Percentiles rank a stretch among this genome's conserved stretches.
These are phyloP conservation scores for Penaeus japonicus DNA, from an alignment of 1,140 invertebrate genomes.

Conservation along the genomic window DNA sequence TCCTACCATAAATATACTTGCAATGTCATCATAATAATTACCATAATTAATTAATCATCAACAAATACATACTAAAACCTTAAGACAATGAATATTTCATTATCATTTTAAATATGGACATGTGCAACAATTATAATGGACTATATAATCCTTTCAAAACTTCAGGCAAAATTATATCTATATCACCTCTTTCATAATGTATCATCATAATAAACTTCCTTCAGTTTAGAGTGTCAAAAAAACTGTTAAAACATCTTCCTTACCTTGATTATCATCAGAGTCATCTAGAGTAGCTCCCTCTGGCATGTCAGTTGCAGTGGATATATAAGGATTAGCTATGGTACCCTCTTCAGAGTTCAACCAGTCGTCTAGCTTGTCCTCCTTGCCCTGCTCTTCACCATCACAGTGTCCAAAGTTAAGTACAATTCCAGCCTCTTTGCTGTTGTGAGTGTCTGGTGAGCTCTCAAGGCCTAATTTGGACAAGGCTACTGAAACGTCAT, in stretches of 20 bases:
- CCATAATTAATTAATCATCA: no score
- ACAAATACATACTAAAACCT: no score
- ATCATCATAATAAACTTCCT: no score
- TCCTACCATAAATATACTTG: no score
- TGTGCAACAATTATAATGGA: no score
- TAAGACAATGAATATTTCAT: no score
- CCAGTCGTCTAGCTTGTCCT: constrained; percentile 34
- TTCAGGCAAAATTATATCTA: no score
- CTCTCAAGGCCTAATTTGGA: neutral
- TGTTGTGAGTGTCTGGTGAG: neutral
- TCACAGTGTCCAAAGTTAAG: neutral
- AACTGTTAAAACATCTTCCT: neutral
- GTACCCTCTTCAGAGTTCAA: constrained; percentile 31
- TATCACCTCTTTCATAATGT: no score
- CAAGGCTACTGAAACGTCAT: neutral
- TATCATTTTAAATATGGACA: no score
- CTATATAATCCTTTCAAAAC: neutral
- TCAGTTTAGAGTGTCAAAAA: no score
- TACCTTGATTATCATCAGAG: constrained; percentile 35
- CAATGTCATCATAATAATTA: no score
- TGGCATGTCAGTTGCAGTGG: constrained; percentile 22
- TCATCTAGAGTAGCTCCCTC: neutral
- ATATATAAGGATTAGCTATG: constrained; percentile 37
- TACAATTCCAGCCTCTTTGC: neutral
- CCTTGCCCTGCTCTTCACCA: neutral